Evolutionary conservation across 1,140 invertebrate genomes (phyloP).

Genomic region (Eulimnadia texana): DNA sequence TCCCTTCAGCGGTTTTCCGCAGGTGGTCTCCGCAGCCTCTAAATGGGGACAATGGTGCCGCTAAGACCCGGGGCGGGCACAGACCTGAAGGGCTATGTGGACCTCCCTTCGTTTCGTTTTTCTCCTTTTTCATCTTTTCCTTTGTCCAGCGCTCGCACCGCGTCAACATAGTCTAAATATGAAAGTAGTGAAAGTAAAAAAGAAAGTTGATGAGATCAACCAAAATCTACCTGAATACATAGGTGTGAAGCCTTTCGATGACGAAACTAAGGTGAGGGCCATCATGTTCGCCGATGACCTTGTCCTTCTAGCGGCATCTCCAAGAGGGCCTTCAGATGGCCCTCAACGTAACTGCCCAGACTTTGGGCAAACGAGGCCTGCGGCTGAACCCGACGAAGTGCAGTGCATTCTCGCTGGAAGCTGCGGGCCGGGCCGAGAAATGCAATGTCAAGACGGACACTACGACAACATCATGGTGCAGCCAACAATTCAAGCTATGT

Average conservation of each 20-base stretch:
- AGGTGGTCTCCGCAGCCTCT: no score
- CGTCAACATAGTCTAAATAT: no score
- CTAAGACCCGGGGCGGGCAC: no score
- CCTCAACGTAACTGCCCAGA: neutral
- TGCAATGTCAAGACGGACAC: slow-evolving; percentile 17
- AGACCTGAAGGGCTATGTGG: no score
- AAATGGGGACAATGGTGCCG: no score
- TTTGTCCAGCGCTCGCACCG: no score
- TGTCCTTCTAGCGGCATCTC: neutral
- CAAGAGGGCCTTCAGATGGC: slow-evolving; percentile 24
- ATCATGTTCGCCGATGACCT: slow-evolving; percentile 8
- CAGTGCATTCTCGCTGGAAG: slow-evolving; percentile 22
- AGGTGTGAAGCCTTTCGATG: neutral
- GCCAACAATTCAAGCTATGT: no score
- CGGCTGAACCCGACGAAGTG: slow-evolving; percentile 25
- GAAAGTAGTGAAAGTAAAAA: slow-evolving; percentile 22
- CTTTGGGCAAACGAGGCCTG: slow-evolving; percentile 20
- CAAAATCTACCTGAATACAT: neutral
- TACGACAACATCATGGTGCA: no score
- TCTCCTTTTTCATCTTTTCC: no score
- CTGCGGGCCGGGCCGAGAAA: slow-evolving; percentile 22
- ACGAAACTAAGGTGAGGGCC: neutral
- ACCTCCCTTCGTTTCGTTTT: no score
- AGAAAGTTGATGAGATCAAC: slow-evolving; percentile 22
- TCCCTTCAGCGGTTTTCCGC: no score